Evolutionary conservation across 53 echinoderm and acorn worm species (phyloP).

Genomic region (Holothuria scabra): DNA sequence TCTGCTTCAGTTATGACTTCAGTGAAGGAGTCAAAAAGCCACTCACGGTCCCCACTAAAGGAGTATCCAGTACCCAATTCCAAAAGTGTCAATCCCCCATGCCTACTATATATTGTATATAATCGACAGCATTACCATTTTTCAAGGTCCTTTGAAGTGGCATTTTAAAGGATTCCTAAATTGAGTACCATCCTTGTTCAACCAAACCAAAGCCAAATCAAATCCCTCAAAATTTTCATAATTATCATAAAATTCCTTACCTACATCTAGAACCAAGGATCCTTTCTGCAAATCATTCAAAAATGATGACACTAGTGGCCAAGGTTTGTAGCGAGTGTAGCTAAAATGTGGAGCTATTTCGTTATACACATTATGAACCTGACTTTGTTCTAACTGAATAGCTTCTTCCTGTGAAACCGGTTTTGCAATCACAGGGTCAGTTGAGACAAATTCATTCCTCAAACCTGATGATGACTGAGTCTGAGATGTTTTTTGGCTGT

Average conservation of each 20-base stretch:
- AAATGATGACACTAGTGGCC: slow-evolving; percentile 84
- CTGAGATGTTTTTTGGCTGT: slow-evolving; percentile 62
- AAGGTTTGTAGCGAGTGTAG: slow-evolving; percentile 92
- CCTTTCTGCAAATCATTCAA: slow-evolving; percentile 63
- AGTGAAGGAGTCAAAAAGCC: too few species aligned
- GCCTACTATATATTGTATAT: too few species aligned
- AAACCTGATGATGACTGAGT: neutral
- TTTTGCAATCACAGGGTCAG: slow-evolving; percentile 34
- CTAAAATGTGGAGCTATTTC: slow-evolving; percentile 96
- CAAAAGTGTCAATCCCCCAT: too few species aligned
- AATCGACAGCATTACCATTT: too few species aligned
- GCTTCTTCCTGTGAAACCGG: slow-evolving; percentile 83
- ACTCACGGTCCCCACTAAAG: too few species aligned
- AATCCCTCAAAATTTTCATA: too few species aligned
- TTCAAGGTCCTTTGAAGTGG: too few species aligned
- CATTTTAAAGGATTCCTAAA: too few species aligned
- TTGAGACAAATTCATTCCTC: neutral
- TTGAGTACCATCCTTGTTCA: too few species aligned
- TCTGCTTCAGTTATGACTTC: too few species aligned
- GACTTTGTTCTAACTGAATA: slow-evolving; percentile 66
- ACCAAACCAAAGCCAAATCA: too few species aligned
- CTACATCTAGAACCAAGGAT: slow-evolving; percentile 83
- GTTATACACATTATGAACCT: slow-evolving; percentile 91
- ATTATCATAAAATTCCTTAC: slow-evolving; percentile 42
- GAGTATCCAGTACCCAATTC: too few species aligned